Conservation (phyloP, 2,113 vertebrate species). For the Colaptes auratus region DNA sequence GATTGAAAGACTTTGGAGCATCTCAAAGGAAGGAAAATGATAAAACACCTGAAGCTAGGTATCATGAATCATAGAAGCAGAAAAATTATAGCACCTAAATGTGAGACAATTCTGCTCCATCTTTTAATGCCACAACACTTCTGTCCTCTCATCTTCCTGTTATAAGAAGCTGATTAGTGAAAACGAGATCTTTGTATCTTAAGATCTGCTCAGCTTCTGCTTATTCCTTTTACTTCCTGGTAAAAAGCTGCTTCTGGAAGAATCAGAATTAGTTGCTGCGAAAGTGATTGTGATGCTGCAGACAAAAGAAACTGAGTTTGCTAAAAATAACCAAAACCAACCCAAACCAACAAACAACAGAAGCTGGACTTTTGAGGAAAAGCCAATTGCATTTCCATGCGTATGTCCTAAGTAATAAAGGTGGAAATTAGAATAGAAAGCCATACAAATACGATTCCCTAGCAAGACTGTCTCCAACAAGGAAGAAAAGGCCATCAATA, state of each 20-base stretch:
- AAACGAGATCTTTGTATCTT: constrained; percentile 34
- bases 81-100: not conserved
- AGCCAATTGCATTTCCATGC: not conserved
- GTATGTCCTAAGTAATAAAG: constrained; percentile 34
- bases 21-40: not conserved
- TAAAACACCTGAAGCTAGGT: not conserved
- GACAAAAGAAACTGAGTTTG: constrained; percentile 35
- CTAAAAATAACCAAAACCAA: not conserved
- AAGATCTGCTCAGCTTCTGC: constrained; percentile 33
- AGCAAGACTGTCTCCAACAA: constrained; percentile 55
- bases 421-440: constrained; percentile 53
- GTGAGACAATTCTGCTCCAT: not conserved
- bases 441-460: constrained; percentile 51
- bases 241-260: constrained; percentile 39
- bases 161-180: constrained; percentile 32
- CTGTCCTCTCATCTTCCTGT: not conserved
- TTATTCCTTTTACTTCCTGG: constrained; percentile 32
- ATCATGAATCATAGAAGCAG: not conserved
- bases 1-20: not conserved
- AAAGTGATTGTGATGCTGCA: constrained; percentile 8
- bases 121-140: not conserved
- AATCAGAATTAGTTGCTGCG: constrained; percentile 24
- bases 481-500: constrained; percentile 53
- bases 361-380: constrained; percentile 42
- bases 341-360: not conserved